A percentile compares a stretch with the other conserved stretches of the same genome.
Evolutionary conservation across 2,113 vertebrate species (phyloP).

Genomic region (Rhegmatorhina hoffmannsi): DNA sequence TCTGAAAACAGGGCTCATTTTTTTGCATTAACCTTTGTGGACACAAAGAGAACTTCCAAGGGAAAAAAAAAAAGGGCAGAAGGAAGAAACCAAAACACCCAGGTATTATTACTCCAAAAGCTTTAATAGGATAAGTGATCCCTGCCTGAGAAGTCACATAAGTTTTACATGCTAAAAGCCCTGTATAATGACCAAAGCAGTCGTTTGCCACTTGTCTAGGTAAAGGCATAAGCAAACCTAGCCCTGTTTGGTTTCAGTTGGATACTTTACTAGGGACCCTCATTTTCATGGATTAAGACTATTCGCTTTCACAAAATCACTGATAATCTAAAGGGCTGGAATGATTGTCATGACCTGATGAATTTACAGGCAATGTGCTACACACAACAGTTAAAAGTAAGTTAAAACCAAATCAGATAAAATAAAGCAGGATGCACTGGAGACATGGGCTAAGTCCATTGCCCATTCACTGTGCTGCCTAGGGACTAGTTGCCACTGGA

Average conservation of each 20-base stretch:
- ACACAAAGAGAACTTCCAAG: background rate
- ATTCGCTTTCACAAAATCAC: background rate
- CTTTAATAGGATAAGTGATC: background rate
- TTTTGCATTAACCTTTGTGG: background rate
- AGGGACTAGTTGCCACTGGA: background rate
- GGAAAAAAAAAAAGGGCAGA: too few species aligned
- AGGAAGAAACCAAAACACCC: too few species aligned
- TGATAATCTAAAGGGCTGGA: background rate
- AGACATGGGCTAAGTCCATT: background rate
- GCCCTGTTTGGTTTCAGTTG: background rate
- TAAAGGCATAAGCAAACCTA: background rate
- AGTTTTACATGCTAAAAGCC: background rate
- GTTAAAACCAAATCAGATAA: background rate
- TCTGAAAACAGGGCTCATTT: background rate
- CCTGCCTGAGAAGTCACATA: background rate
- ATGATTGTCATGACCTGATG: background rate
- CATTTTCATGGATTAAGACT: background rate
- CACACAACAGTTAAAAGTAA: background rate
- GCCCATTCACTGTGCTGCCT: background rate
- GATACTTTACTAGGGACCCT: background rate
- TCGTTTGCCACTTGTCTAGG: background rate
- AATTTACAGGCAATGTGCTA: background rate
- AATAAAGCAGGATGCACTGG: background rate
- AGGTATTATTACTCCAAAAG: background rate
- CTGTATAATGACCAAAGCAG: background rate